Conservation (phyloP, 2,888 invertebrate genomes). For the Metallyticus violacea region DNA sequence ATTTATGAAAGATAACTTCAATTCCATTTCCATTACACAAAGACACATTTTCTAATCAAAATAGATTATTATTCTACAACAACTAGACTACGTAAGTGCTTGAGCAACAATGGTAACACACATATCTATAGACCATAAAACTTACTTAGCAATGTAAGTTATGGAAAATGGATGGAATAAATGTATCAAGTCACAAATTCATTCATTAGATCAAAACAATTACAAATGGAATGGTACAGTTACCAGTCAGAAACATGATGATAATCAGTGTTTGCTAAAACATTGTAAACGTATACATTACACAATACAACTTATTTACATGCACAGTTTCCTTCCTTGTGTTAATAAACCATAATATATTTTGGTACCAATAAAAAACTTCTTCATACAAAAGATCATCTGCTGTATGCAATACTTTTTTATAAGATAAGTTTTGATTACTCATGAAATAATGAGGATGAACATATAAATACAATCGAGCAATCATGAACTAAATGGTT, state of each 20-base stretch:
- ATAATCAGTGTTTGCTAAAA: neutral
- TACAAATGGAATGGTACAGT: neutral
- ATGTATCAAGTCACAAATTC: neutral
- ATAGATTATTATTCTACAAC: slow-evolving; percentile 12
- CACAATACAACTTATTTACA: neutral
- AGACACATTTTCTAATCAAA: neutral
- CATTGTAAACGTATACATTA: neutral
- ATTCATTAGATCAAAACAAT: neutral
- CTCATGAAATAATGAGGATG: neutral
- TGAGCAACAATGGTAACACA: slow-evolving; percentile 24
- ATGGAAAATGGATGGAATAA: slow-evolving; percentile 13
- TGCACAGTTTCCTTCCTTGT: neutral
- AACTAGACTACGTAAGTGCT: slow-evolving; percentile 10
- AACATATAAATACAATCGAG: neutral
- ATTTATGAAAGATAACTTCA: neutral
- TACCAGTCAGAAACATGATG: neutral
- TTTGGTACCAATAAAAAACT: neutral
- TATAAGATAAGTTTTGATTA: neutral
- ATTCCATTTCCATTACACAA: neutral
- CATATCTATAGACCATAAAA: slow-evolving; percentile 7
- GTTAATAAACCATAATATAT: neutral
- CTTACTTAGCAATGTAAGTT: slow-evolving; percentile 11
- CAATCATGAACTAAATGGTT: neutral
- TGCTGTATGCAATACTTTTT: neutral
- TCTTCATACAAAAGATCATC: neutral